Conservation (phyloP, 2,888 invertebrate species). For the Plebejus argus region DNA sequence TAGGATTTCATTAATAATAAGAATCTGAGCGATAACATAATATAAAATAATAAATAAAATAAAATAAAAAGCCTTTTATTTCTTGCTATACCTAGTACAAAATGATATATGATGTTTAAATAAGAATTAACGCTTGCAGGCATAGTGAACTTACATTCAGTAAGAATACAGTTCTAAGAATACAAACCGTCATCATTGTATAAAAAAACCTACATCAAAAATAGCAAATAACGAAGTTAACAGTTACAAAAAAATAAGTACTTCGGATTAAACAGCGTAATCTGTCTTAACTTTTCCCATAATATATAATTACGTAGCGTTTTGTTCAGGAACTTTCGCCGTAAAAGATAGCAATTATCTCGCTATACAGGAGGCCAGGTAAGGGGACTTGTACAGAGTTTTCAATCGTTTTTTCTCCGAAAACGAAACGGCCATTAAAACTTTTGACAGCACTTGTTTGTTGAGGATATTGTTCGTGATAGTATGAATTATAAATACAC, state of each 20-base stretch:
- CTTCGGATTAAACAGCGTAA: slow-evolving; percentile 17
- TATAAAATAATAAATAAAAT: too few relatives aligned
- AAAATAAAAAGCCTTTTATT: too few relatives aligned
- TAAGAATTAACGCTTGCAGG: too few relatives aligned
- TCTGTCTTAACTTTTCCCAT: slow-evolving; percentile 26
- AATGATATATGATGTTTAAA: too few relatives aligned
- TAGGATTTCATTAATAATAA: too few relatives aligned
- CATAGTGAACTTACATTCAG: too few relatives aligned
- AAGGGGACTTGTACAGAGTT: slow-evolving; percentile 24
- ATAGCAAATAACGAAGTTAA: slow-evolving; percentile 69
- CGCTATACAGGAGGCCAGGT: slow-evolving; percentile 21
- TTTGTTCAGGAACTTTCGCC: slow-evolving; percentile 18
- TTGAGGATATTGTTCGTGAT: slow-evolving; percentile 1
- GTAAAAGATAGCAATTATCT: slow-evolving; percentile 30
- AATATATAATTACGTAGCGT: slow-evolving; percentile 29
- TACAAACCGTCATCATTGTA: neutral
- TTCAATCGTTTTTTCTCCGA: slow-evolving; percentile 27
- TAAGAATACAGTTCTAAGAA: neutral
- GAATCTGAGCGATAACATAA: too few relatives aligned
- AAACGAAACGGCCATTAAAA: slow-evolving; percentile 19
- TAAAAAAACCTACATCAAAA: slow-evolving; percentile 36
- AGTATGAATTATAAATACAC: neutral
- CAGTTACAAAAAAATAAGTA: slow-evolving; percentile 53
- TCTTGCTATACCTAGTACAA: too few relatives aligned
- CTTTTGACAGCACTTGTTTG: slow-evolving; percentile 28